phyloP scores from a whole-genome alignment of 2,888 invertebrate species.

The Caenorhabditis sp. region DNA sequence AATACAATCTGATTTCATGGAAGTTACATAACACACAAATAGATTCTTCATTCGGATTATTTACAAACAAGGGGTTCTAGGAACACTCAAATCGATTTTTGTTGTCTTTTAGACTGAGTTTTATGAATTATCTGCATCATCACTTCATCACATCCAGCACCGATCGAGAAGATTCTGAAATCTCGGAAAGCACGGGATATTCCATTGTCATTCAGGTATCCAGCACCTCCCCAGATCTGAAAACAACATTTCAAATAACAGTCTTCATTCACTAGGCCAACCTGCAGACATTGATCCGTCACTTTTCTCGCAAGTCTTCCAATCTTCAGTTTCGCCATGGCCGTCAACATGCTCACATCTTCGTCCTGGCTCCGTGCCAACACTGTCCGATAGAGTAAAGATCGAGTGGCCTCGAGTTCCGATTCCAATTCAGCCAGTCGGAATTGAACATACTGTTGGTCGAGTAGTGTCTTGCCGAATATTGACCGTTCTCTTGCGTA shows the following conservation, averaged over 20 bases:
- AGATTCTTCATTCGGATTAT: slow-evolving; percentile 24
- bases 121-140: slow-evolving; percentile 86
- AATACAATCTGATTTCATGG: slow-evolving; percentile 26
- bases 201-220: slow-evolving; percentile 85
- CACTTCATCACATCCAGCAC: slow-evolving; percentile 86
- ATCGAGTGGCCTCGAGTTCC: slow-evolving; percentile 85
- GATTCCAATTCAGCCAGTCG: slow-evolving; percentile 86
- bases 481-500: slow-evolving; percentile 84
- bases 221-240: slow-evolving; percentile 86
- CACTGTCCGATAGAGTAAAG: slow-evolving; percentile 84
- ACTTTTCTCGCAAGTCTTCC: slow-evolving; percentile 85
- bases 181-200: slow-evolving; percentile 85
- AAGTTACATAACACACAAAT: not conserved
- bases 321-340: slow-evolving; percentile 86
- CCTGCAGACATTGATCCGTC: slow-evolving; percentile 85
- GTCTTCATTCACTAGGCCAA: slow-evolving; percentile 13
- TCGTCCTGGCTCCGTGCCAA: slow-evolving; percentile 83
- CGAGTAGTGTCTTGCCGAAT: slow-evolving; percentile 64
- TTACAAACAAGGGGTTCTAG: slow-evolving; percentile 10
- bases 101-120: slow-evolving; percentile 82
- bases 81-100: slow-evolving; percentile 9
- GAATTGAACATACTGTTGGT: slow-evolving; percentile 85
- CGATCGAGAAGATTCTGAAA: slow-evolving; percentile 85
- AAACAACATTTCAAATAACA: slow-evolving; percentile 19
- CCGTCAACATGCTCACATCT: slow-evolving; percentile 86